Evolutionary conservation across 1,140 invertebrate genomes (phyloP).

Genomic region (Oppia nitens): DNA sequence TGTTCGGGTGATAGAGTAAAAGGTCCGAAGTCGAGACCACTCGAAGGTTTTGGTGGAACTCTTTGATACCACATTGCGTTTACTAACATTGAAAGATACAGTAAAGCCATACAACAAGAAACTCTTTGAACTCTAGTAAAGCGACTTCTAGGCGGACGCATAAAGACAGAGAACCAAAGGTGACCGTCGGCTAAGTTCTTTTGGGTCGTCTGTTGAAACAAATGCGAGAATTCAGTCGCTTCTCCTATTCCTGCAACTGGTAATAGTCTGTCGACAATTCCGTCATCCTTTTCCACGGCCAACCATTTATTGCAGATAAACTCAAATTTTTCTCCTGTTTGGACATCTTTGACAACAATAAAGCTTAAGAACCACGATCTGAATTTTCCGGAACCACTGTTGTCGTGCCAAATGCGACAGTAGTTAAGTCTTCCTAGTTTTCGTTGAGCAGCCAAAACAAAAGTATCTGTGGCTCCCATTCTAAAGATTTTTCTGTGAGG

Average conservation of each 20-base stretch:
- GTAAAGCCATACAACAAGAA: constrained; percentile 37
- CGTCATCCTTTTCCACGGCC: constrained; percentile 25
- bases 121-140: constrained; percentile 36
- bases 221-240: constrained; percentile 30
- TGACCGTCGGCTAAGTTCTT: constrained; percentile 38
- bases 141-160: constrained; percentile 34
- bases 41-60: constrained; percentile 20
- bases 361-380: constrained; percentile 27
- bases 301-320: constrained; percentile 29
- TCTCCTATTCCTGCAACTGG: constrained; percentile 32
- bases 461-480: constrained; percentile 31
- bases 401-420: constrained; percentile 28
- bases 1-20: constrained; percentile 31
- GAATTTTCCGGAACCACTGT: constrained; percentile 24
- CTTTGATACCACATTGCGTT: constrained; percentile 39
- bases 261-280: constrained; percentile 33
- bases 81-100: constrained; percentile 37
- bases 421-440: constrained; percentile 22
- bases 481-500: constrained; percentile 30
- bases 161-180: constrained; percentile 39
- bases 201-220: constrained; percentile 32
- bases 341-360: constrained; percentile 26
- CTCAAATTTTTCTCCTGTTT: constrained; percentile 26
- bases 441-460: constrained; percentile 31
- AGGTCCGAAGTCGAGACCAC: constrained; percentile 31